Base-by-base conservation (phyloP, 2,797 vertebrate species). In the Lerista edwardsae region DNA sequence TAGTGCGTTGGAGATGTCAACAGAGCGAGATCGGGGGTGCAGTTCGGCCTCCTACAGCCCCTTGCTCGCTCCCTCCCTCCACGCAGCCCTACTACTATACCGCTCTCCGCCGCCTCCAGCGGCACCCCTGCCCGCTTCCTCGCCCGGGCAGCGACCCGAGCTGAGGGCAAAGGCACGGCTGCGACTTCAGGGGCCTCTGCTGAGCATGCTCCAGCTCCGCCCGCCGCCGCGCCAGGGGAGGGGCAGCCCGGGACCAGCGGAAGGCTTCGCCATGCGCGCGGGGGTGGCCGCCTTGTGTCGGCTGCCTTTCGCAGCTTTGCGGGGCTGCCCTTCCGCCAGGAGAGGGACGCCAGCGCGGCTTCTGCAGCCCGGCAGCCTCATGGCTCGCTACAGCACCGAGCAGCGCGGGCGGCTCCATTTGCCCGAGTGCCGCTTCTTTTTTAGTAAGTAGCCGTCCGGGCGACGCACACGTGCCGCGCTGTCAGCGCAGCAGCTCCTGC, bases 381-480 rank as follows among this genome's bases (percentile, higher is more conserved):
- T 94, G 95, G 94, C 96, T 90, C 92, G 92, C 80, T 99, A 97
- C 93, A 86, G 94, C 76, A 97, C 96, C 44, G 98, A 98, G 84
- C 96, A 93, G 92, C 95, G 97, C 92, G 98, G 98, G 91, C 95
- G 85, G 15, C 95, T 93, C n/a, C 93, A 96, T 88, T 95, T 97
- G 6, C 75, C 92, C 0, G 96, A 97, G 75, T 98, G 97, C 96
- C 96, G 98, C 94, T 95, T 99, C 90, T 99, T 97, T 93, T 98
- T 99, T 91, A 98, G 98, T 99, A 96, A 98, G 98, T 98, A 91
- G 87, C 62, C 57, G 64, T 41, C 29, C 3, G n/a, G 19, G 23
- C 1, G 71, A 34, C 21, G 7, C 55, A 17, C 29, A 2, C 4
- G 65, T 7, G 31, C 3, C 5, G 79, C 36, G n/a, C n/a, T 3